Conservation (phyloP, 30 jellyfish, hydroid and myxozoan genomes). For the Mastigias papua region DNA sequence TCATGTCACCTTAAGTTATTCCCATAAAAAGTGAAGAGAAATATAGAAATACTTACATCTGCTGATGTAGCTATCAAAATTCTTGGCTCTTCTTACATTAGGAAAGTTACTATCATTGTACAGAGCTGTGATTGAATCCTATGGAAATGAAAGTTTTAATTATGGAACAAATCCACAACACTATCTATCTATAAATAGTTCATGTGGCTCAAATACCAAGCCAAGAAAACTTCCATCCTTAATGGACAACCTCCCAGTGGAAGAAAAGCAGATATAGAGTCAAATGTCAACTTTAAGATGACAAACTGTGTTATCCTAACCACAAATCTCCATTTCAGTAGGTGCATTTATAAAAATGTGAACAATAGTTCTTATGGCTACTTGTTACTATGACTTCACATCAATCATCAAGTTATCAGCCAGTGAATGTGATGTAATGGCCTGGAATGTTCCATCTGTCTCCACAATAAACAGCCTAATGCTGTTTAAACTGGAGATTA, state of each 20-base stretch:
- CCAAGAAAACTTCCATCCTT: too few species aligned
- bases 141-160: neutral
- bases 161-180: neutral
- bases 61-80: slow-evolving; percentile 87
- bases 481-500: neutral
- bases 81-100: slow-evolving; percentile 77
- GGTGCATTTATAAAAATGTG: too few species aligned
- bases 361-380: too few species aligned
- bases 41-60: slow-evolving; percentile 84
- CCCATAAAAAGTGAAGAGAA: neutral
- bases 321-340: too few species aligned
- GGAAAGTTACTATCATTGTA: slow-evolving; percentile 92
- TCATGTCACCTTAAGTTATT: too few species aligned
- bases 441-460: neutral
- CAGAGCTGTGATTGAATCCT: slow-evolving; percentile 96
- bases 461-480: neutral
- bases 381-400: neutral
- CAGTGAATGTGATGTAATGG: neutral
- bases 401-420: neutral
- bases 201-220: too few species aligned
- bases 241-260: too few species aligned
- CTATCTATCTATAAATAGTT: too few species aligned
- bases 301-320: too few species aligned
- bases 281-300: too few species aligned
- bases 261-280: too few species aligned